These are phyloP conservation scores for Gopherus evgoodei DNA, from an alignment of 2,113 vertebrate genomes.

Conservation along the genomic window DNA sequence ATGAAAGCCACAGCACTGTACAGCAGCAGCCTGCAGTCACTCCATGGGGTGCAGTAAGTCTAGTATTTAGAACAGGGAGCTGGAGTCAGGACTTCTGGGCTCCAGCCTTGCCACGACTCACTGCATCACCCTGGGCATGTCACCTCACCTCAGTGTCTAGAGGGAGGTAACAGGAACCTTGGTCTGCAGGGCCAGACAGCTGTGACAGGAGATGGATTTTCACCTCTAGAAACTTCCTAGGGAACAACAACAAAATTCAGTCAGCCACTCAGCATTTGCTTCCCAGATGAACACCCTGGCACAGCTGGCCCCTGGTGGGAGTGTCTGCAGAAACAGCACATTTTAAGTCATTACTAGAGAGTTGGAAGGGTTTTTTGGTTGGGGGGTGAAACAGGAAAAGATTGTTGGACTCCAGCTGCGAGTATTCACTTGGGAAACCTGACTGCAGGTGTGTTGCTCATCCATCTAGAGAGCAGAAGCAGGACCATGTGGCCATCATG, in stretches of 20 bases:
- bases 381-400: background rate
- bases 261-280: background rate
- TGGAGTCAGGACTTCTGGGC: background rate
- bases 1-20: background rate
- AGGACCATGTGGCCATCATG: background rate
- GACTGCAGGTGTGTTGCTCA: background rate
- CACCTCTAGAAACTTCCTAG: background rate
- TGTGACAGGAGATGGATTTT: no score
- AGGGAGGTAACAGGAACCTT: no score
- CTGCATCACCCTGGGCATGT: background rate
- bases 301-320: no score
- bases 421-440: background rate
- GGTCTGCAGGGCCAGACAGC: fast-evolving
- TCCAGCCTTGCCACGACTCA: background rate
- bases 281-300: background rate
- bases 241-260: background rate
- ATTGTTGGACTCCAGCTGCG: background rate
- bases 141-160: fast-evolving
- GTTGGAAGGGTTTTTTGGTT: background rate
- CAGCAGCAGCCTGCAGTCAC: background rate
- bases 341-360: background rate
- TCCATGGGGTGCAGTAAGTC: fast-evolving
- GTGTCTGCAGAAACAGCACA: background rate
- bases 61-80: fast-evolving
- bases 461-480: background rate